These are phyloP conservation scores for Actenoides hombroni DNA, from an alignment of 2,113 vertebrate genomes.

Conservation along the genomic window DNA sequence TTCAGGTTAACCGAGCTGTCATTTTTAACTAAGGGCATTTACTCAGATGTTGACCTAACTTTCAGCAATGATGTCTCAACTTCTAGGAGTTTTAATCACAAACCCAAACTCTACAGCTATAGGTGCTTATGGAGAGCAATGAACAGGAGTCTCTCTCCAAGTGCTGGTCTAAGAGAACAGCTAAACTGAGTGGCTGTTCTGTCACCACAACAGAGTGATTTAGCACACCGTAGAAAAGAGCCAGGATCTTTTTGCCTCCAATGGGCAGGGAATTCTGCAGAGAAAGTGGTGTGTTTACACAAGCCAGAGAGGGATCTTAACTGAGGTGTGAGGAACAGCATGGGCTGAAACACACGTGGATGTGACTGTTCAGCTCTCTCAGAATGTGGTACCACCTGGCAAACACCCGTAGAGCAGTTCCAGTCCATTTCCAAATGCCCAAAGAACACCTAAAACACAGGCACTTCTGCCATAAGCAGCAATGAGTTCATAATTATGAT, in stretches of 20 bases:
- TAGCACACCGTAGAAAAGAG: not conserved
- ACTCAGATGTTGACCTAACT: not conserved
- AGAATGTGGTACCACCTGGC: rapidly evolving
- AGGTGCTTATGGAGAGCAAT: not conserved
- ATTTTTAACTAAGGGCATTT: not conserved
- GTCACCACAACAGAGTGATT: not conserved
- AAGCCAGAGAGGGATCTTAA: not conserved
- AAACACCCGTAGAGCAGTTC: not conserved
- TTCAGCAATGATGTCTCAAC: not conserved
- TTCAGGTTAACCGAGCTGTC: not conserved
- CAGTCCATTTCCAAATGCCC: not conserved
- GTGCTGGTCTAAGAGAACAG: not conserved
- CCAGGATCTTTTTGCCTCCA: not conserved
- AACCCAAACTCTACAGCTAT: not conserved
- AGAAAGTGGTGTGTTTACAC: not conserved
- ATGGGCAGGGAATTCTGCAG: not conserved
- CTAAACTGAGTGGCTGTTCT: not conserved
- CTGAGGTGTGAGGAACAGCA: not conserved
- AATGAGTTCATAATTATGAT: not conserved
- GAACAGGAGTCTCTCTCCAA: not conserved
- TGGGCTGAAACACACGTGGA: not conserved
- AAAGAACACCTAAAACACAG: not conserved
- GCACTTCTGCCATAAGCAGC: not conserved
- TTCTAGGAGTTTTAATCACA: not conserved
- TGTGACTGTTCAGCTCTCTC: not conserved